Evolutionary conservation across 2,113 vertebrate species (phyloP).

Genomic region (Eolophus roseicapilla): DNA sequence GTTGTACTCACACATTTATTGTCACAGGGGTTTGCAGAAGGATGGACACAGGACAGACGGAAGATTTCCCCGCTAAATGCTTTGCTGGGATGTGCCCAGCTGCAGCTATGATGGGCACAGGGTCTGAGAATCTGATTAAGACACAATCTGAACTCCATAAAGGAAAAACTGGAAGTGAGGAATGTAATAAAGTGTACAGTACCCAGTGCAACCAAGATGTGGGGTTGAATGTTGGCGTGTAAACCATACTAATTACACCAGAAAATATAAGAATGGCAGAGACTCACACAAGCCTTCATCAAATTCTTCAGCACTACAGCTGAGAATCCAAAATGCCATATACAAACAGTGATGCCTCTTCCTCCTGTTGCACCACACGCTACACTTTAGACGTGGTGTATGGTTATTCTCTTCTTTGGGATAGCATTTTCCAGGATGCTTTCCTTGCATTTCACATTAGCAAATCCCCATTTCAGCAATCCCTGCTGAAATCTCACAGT

Average conservation of each 20-base stretch:
- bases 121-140: neutral
- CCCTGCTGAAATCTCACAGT: neutral
- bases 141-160: neutral
- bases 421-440: neutral
- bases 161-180: neutral
- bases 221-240: neutral
- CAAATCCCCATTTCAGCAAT: neutral
- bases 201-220: neutral
- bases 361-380: neutral
- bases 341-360: neutral
- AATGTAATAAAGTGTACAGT: neutral
- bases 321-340: neutral
- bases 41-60: neutral
- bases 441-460: neutral
- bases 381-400: rapidly evolving
- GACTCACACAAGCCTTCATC: neutral
- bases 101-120: neutral
- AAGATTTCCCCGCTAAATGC: neutral
- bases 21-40: neutral
- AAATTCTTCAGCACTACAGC: neutral
- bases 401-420: neutral
- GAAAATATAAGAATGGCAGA: neutral
- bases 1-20: neutral
- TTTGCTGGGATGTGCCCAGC: neutral
- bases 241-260: neutral